Evolutionary conservation across 2,888 invertebrate genomes (phyloP).

Genomic region (Caenorhabditis plicata): DNA sequence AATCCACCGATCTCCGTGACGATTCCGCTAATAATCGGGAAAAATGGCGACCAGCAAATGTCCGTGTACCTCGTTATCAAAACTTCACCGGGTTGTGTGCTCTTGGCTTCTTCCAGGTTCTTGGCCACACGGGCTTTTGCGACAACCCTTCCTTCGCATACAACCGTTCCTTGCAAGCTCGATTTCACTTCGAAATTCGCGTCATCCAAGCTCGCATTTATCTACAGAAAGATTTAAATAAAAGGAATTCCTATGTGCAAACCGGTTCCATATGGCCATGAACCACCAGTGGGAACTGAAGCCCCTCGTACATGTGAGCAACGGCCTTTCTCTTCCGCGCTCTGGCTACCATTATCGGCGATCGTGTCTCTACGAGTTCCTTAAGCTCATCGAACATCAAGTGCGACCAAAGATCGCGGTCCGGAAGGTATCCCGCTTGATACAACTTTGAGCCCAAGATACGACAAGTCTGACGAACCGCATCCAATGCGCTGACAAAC

Average conservation of each 20-base stretch:
- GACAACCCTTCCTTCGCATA: constrained; percentile 75
- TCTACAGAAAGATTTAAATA: neutral
- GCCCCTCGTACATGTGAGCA: constrained; percentile 72
- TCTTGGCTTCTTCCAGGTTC: constrained; percentile 73
- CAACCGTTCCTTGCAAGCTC: constrained; percentile 76
- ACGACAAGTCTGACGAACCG: constrained; percentile 28
- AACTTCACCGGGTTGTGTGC: constrained; percentile 67
- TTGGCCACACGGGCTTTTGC: constrained; percentile 77
- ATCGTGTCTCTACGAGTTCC: constrained; percentile 33
- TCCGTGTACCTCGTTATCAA: constrained; percentile 68
- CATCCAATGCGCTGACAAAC: constrained; percentile 36
- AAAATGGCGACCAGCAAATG: constrained; percentile 69
- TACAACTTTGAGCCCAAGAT: constrained; percentile 3
- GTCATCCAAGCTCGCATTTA: neutral
- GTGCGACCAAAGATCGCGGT: constrained; percentile 66
- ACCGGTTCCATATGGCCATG: constrained; percentile 68
- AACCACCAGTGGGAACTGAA: constrained; percentile 74
- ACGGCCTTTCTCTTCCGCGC: constrained; percentile 74
- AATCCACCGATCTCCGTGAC: constrained; percentile 69
- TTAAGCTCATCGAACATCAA: constrained; percentile 67
- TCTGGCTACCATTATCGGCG: constrained; percentile 68
- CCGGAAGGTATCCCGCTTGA: constrained; percentile 66
- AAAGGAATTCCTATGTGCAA: neutral
- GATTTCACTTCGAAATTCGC: no score
- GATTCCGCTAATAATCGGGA: constrained; percentile 68